Evolutionary conservation across 2,888 invertebrate species (phyloP).

Genomic region (Diarsia brunnea): DNA sequence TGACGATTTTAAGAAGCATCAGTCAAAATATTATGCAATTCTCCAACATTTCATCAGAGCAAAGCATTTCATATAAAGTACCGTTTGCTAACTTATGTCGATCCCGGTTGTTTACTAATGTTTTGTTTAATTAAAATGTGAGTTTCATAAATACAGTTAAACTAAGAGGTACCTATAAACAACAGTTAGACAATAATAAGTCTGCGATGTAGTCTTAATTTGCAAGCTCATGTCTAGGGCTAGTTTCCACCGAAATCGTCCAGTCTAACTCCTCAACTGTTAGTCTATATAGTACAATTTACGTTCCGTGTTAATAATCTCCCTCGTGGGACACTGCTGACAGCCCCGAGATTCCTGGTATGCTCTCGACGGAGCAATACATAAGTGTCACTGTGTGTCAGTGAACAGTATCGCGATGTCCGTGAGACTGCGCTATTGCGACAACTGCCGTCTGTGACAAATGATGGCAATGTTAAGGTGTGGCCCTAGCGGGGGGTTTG

Average conservation of each 20-base stretch:
- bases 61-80: not conserved
- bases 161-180: not conserved
- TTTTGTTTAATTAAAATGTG: not conserved
- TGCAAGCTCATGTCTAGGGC: not conserved
- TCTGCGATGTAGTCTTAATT: not conserved
- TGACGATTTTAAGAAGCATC: no score
- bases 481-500: not conserved
- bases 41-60: not conserved
- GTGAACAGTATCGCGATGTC: slow-evolving; percentile 34
- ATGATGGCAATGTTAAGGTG: slow-evolving; percentile 36
- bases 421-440: slow-evolving; percentile 26
- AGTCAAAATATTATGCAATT: not conserved
- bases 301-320: slow-evolving; percentile 28
- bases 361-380: slow-evolving; percentile 46
- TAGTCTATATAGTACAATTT: not conserved
- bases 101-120: not conserved
- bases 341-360: slow-evolving; percentile 38
- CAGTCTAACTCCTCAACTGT: not conserved
- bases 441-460: slow-evolving; percentile 53
- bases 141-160: not conserved
- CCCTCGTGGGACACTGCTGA: slow-evolving; percentile 15
- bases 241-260: not conserved
- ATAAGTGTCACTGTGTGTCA: slow-evolving; percentile 58
- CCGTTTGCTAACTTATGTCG: not conserved
- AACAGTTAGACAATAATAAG: not conserved